Evolutionary conservation across 2,888 invertebrate genomes (phyloP), one percentile per base, ranked within the genome.

Genomic region (Hyposoter didymator): DNA sequence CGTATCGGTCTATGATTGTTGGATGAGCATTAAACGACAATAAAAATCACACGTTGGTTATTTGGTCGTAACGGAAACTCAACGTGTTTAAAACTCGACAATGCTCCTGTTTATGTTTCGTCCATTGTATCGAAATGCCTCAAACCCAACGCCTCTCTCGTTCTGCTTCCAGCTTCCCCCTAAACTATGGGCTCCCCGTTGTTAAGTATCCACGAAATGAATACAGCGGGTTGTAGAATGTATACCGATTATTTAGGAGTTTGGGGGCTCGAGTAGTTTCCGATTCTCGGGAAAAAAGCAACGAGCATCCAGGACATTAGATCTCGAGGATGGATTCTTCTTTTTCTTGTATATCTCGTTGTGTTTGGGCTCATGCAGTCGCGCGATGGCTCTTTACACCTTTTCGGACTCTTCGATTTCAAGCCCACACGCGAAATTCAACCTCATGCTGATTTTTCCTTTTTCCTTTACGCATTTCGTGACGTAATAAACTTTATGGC

Each of bases 11-110:
- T 70, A 35, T 55, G 72, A 72, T 47, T 39, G 39, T 67, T 83
- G 73, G 83, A 85, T 74, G 83, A 72, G 80, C 76, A 83, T 85
- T 85, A 85, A 85, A 85, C 69, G 79, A 75, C 80, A 83, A 83
- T 83, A 73, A 49, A 81, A 75, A 83, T 73, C 76, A 67, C 49
- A 62, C 74, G 70, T 72, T 81, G 55, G 66, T 78, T 76, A 47
- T 66, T 52, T 17, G 52, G 19, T 28, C 19, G 14, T 64, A 28
- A 72, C 47, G 69, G 19, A 79, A 72, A 76, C 39, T 70, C 64
- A 74, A 32, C 45, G 64, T 74, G 70, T 74, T 74, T 82, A n/a
- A 22, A 78, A 66, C 76, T 64, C 62, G 80, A 85, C 85, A 83
- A 85, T 83, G 73, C 22, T 62, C 64, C 76, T 80, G 85, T 85